Base-by-base conservation (phyloP, 2,888 invertebrate species). In the Archaeoteleia sp. region DNA sequence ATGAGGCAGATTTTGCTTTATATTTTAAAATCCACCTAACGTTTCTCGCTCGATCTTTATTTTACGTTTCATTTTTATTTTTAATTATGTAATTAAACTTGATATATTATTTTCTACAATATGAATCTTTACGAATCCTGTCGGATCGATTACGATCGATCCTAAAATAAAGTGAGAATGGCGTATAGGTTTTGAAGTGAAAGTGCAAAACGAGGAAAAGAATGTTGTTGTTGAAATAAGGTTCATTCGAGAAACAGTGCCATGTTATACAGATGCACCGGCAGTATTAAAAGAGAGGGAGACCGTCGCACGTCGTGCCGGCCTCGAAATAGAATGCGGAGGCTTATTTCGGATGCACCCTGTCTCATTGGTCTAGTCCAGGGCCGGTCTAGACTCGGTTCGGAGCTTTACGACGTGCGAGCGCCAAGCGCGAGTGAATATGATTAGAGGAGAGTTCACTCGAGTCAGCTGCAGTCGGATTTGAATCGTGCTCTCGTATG, bases 251-350 rank as follows among this genome's bases (percentile, higher is more conserved):
- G 34, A 54, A 62, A 46, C 40, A 53, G 45, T 45, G 53, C 40
- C 61, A 45, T 53, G 43, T 63, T 42, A 54, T 42, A 43, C 35
- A 55, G 55, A 55, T 55, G 48, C 34, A 63, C 48, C 14, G 48
- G 8, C 39, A 51, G 57, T 40, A 67, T 51, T 57, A 58, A 55
- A 55, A 55, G 27, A 15, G 69, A 65, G 73, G 57, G 71, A 71
- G 70, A 73, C 73, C 70, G 73, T 75, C 70, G 74, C 54, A 55
- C 72, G 69, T 70, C 73, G 66, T 75, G 74, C 73, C 70, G 74
- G 69, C 71, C 80, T 79, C 74, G 73, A 80, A 81, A 81, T 81
- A 81, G 80, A 77, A 75, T 74, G 79, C 75, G 74, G 76, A 76
- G 72, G 75, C 78, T 78, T 79, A 81, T 81, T 82, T 81, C 75